Evolutionary conservation across 2,888 invertebrate genomes (phyloP).

Genomic region (Tenthredo notha): DNA sequence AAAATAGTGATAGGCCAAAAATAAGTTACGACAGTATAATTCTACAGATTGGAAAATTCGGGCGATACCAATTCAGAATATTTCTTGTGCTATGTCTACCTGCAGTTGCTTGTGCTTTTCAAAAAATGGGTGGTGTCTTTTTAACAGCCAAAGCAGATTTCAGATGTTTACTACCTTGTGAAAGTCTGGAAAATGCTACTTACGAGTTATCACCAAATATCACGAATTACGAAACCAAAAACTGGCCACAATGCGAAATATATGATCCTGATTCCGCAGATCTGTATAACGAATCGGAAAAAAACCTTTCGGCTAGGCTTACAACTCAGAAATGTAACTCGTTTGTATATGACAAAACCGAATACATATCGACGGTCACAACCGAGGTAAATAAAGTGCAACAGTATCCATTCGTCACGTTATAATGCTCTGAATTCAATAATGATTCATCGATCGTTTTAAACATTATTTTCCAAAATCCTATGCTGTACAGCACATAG

Average conservation of each 20-base stretch:
- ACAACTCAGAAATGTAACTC: conserved; percentile 76
- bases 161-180: conserved; percentile 83
- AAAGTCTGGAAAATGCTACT: conserved; percentile 79
- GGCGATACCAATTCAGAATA: conserved; percentile 85
- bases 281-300: neutral
- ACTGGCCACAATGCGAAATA: conserved; percentile 80
- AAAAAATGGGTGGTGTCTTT: conserved; percentile 87
- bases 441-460: too few species aligned
- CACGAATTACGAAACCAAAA: conserved; percentile 76
- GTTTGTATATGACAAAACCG: conserved; percentile 83
- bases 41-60: conserved; percentile 85
- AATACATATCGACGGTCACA: conserved; percentile 80
- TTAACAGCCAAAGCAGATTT: conserved; percentile 83
- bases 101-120: conserved; percentile 83
- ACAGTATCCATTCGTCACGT: too few species aligned
- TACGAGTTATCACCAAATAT: conserved; percentile 78
- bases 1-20: too few species aligned
- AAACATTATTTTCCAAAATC: too few species aligned
- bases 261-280: conserved; percentile 77
- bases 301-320: too few species aligned
- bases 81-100: conserved; percentile 86
- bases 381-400: too few species aligned
- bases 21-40: conserved; percentile 85
- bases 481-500: too few species aligned
- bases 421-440: too few species aligned